Evolutionary conservation across 92 coral and sea anemone species (phyloP).

Genomic region (Phenganax subtilis): DNA sequence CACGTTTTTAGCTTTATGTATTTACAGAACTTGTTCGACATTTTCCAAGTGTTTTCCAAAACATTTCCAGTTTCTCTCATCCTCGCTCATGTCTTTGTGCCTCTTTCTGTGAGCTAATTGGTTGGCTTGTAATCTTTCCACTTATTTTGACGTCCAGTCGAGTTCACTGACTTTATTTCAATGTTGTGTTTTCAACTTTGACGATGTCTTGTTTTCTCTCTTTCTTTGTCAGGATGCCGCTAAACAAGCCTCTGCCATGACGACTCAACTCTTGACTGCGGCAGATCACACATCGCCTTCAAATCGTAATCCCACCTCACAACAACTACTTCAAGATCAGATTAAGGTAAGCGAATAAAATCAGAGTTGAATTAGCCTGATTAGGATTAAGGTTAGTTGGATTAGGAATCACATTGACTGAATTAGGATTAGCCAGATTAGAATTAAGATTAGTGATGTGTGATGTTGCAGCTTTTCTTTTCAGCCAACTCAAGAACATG

Average conservation of each 20-base stretch:
- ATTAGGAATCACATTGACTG: too few species aligned
- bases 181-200: neutral
- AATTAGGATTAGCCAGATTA: too few species aligned
- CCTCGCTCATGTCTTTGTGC: too few species aligned
- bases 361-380: neutral
- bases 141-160: too few species aligned
- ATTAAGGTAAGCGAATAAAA: slow-evolving; percentile 54
- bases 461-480: neutral
- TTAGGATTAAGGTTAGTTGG: too few species aligned
- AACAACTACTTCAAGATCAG: slow-evolving; percentile 80
- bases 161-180: neutral
- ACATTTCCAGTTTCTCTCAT: too few species aligned
- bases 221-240: slow-evolving; percentile 58
- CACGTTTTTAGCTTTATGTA: too few species aligned
- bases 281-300: slow-evolving; percentile 80
- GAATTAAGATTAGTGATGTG: neutral
- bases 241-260: slow-evolving; percentile 92
- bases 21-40: too few species aligned
- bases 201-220: neutral
- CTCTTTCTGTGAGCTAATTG: too few species aligned
- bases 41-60: too few species aligned
- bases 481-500: slow-evolving; percentile 83
- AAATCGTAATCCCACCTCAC: slow-evolving; percentile 93
- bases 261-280: slow-evolving; percentile 91
- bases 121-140: too few species aligned